Base-by-base conservation (phyloP, 2,888 invertebrate species). In the Mimachlamys varia region DNA sequence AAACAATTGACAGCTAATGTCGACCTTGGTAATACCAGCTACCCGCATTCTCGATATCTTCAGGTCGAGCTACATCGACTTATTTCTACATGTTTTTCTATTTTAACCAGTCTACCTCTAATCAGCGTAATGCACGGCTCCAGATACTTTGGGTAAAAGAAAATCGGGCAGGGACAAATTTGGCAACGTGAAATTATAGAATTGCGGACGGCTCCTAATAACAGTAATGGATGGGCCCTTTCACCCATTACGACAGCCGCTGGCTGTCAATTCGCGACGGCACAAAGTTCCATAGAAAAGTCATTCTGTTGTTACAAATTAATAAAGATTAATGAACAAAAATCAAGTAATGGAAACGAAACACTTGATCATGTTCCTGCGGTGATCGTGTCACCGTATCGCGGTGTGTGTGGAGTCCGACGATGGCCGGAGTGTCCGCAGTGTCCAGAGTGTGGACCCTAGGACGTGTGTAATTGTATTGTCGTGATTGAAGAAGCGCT, bases 401-500 rank as follows among this genome's bases (percentile, higher is more conserved):
- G 27, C 7, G 76, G 27, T 27, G 33, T 12, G 76, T 33, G 33
- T 33, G 33, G 76, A 27, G 76, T 76, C 4, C 76, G 13, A 33
- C 33, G 76, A 13, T 76, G 76, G 17, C 76, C 27, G 27, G 19
- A 58, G 33, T 76, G 76, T 76, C 76, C 76, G 33, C 3, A 58
- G 33, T 76, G 76, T 76, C 76, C 76, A 15, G 13, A 76, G 76
- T 33, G 27, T 76, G 76, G 76, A 76, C 76, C 33, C 76, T 76
- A 12, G 76, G 76, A 76, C 76, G 76, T 76, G 76, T 76, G 76
- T 76, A 76, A 76, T 76, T 76, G 76, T 76, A 76, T 76, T 76
- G 76, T 76, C 76, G 76, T 76, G 76, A 76, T 76, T 76, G 76
- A 76, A 76, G 76, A 76, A 76, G 76, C 33, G 76, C 33, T 33